A percentile compares a stretch with the other conserved stretches of the same genome.
Conservation (phyloP, 2,797 vertebrate species). For the Falco naumanni region DNA sequence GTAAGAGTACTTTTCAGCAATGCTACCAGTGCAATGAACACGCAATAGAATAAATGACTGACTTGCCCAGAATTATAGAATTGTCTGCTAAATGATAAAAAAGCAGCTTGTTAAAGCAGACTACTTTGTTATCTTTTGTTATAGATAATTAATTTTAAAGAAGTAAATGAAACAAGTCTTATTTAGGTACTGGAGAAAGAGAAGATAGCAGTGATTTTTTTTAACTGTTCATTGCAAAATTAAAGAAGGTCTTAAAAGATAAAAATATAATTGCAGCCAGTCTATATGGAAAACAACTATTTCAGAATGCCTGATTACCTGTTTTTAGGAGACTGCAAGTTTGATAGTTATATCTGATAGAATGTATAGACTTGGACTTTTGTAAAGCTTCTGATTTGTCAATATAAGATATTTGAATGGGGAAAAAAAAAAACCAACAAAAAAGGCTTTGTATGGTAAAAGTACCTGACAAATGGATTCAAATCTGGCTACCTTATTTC, state of each 20-base stretch:
- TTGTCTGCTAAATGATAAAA: neutral
- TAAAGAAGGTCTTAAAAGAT: neutral
- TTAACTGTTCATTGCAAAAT: neutral
- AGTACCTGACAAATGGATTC: neutral
- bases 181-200: neutral
- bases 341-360: neutral
- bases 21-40: neutral
- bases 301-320: neutral
- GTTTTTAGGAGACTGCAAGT: neutral
- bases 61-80: neutral
- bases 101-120: neutral
- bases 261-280: neutral
- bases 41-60: neutral
- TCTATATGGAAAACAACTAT: neutral
- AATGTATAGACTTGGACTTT: neutral
- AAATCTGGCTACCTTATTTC: neutral
- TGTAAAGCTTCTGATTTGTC: neutral
- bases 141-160: neutral
- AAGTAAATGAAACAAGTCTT: neutral
- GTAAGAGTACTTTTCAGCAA: neutral
- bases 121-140: neutral
- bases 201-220: neutral
- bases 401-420: neutral
- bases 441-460: neutral
- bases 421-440: neutral